Conservation (phyloP, 2,888 invertebrate species). For the Corbicula japonica region DNA sequence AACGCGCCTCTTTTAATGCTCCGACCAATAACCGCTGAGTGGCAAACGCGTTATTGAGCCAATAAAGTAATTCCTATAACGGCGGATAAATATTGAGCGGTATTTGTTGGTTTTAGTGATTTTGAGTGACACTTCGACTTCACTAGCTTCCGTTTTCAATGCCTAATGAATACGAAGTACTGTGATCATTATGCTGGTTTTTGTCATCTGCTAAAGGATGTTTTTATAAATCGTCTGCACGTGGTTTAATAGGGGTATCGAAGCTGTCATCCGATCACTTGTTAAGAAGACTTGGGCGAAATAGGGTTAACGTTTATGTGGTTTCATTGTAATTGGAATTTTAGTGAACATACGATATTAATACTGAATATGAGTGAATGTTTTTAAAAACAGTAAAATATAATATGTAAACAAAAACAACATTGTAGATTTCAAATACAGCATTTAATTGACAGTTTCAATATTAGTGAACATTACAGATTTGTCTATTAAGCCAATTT, state of each 20-base stretch:
- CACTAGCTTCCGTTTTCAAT: constrained; percentile 36
- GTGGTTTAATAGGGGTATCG: constrained; percentile 44
- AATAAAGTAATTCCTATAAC: constrained; percentile 29
- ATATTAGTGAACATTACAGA: too few species aligned
- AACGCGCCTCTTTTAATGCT: neutral
- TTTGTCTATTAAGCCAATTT: too few species aligned
- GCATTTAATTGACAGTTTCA: too few species aligned
- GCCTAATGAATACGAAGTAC: constrained; percentile 56
- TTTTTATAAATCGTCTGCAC: constrained; percentile 52
- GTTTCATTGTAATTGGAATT: too few species aligned
- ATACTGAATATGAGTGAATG: too few species aligned
- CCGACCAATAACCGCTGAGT: constrained; percentile 32
- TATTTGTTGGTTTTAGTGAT: constrained; percentile 48
- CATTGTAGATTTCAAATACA: too few species aligned
- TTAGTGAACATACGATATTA: too few species aligned
- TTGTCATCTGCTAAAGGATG: constrained; percentile 56
- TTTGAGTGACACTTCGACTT: constrained; percentile 53
- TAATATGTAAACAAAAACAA: too few species aligned
- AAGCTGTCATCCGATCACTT: constrained; percentile 30
- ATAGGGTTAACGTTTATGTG: constrained; percentile 26
- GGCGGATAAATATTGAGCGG: neutral
- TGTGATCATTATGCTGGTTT: constrained; percentile 42
- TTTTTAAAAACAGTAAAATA: too few species aligned
- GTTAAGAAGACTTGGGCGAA: constrained; percentile 16
- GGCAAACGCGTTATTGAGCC: constrained; percentile 17